phyloP scores from a whole-genome alignment of 2,797 vertebrate species.

The Menidia menidia region DNA sequence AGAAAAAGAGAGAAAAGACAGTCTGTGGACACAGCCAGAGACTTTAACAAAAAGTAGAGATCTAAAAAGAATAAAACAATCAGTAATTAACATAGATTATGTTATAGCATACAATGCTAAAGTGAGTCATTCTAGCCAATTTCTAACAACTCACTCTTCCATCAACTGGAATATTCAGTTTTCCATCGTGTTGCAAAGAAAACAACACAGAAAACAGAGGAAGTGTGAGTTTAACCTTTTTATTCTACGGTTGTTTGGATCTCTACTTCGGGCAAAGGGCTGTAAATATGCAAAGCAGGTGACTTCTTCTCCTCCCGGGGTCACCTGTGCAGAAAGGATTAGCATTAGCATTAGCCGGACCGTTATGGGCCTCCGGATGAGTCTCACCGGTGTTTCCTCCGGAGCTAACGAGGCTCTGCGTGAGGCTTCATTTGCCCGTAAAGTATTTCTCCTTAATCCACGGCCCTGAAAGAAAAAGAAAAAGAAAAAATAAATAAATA shows the following conservation, averaged over 20 bases:
- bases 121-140: too few species aligned
- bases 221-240: conserved; percentile 11
- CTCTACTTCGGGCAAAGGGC: conserved; percentile 43
- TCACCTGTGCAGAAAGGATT: conserved; percentile 47
- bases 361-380: conserved; percentile 34
- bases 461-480: conserved; percentile 14
- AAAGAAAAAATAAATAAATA: background rate
- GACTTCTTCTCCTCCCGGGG: conserved; percentile 70
- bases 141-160: too few species aligned
- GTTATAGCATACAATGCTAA: too few species aligned
- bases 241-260: conserved; percentile 37
- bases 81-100: too few species aligned
- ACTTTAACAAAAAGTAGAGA: too few species aligned
- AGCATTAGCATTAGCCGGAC: conserved; percentile 16
- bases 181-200: too few species aligned
- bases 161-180: too few species aligned
- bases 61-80: too few species aligned
- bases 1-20: too few species aligned
- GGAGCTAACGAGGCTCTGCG: conserved; percentile 56
- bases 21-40: too few species aligned
- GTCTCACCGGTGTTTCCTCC: conserved; percentile 64
- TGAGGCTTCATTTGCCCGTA: conserved; percentile 57
- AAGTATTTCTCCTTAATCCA: conserved; percentile 61
- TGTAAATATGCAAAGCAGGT: conserved; percentile 74
- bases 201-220: too few species aligned